Base-by-base conservation (phyloP, 37 sponge, comb jelly and placozoan species). In the Crambe crambe region DNA sequence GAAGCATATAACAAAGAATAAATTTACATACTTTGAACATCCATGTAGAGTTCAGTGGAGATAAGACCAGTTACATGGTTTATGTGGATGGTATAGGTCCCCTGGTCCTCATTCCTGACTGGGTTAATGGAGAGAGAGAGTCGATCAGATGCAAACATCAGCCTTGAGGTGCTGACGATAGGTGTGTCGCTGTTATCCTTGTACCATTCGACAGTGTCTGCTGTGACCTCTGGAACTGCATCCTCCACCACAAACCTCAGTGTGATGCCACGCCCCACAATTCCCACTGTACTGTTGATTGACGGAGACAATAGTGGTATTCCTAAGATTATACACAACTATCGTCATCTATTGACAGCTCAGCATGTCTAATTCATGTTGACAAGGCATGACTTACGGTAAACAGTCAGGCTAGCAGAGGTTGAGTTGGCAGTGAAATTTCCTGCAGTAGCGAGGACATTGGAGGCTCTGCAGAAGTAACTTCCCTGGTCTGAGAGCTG, bases 121-220 rank as follows among this genome's bases (percentile, higher is more conserved):
- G 59, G 61, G 42, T 58, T 4, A 59, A 80, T 59, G 40, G 36
- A 58, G 26, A 80, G 71, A 30, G 70, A 40, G 12, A 2, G 59
- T 29, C 75, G 42, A 20, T 64, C 31, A 62, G 29, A 30, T 54
- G 32, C 36, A 27, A 56, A 59, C 37, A 71, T 32, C 18, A 23
- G 20, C 23, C 66, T 31, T 1, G 54, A 29, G 5, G 29, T 27
- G 31, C 26, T 47, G 58, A 32, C 20, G 30, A 32, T 66, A 8
- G 35, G 35, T 35, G 65, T 54, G 56, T 30, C 30, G 40, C 42
- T 58, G 42, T 54, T n/a, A 26, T 38, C 32, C 37, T 41, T 37
- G 42, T 51, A 70, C 80, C 80, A 80, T 8, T 29, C 42, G 43
- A 80, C 70, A 60, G 59, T 10, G 61, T 56, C 70, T 2, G 35